Conservation (phyloP, 2,113 vertebrate species). For the Nothocercus julius region DNA sequence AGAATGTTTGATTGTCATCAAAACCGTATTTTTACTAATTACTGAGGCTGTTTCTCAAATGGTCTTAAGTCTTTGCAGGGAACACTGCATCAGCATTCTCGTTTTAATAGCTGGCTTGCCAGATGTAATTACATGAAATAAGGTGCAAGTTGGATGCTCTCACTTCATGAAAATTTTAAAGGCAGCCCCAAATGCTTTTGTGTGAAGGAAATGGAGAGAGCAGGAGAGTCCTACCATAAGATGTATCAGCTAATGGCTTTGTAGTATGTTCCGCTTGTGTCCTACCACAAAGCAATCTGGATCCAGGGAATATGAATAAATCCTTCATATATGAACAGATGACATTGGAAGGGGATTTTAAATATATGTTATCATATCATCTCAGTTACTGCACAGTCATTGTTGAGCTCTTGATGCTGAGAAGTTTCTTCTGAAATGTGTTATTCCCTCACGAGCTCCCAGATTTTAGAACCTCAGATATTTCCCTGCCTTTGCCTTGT, state of each 20-base stretch:
- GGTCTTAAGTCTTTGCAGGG: neutral
- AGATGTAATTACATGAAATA: neutral
- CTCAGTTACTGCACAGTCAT: neutral
- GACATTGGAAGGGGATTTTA: neutral
- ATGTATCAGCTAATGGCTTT: neutral
- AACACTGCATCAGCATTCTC: neutral
- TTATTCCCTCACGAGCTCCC: neutral
- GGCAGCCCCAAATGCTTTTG: neutral
- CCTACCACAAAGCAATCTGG: neutral
- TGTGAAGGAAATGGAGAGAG: neutral
- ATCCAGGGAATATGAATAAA: neutral
- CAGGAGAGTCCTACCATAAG: neutral
- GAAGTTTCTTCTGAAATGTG: neutral
- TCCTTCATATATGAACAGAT: neutral
- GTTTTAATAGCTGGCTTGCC: neutral
- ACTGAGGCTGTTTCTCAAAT: conserved; percentile 6
- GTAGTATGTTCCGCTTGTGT: neutral
- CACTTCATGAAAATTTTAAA: neutral
- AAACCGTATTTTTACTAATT: neutral
- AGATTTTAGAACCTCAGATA: neutral
- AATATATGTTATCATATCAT: neutral
- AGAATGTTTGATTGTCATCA: neutral
- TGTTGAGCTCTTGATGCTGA: neutral
- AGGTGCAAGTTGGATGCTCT: conserved; percentile 6
- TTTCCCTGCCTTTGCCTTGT: neutral